These are phyloP conservation scores for Periphyllus acericola DNA, from an alignment of 2,888 invertebrate genomes.

Conservation along the genomic window DNA sequence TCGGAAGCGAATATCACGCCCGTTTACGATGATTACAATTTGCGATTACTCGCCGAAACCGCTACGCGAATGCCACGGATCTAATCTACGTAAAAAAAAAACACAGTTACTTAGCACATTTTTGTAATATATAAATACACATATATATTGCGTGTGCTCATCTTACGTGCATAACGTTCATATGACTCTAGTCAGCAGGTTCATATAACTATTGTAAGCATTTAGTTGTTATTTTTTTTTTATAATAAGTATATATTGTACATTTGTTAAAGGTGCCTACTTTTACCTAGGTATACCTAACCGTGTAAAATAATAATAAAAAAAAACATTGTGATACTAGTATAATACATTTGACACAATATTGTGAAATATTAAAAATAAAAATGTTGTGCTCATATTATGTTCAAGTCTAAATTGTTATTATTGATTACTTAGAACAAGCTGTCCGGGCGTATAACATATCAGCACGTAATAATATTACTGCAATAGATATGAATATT, in stretches of 20 bases:
- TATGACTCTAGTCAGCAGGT: neutral
- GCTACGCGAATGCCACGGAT: conserved; percentile 40
- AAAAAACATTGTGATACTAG: neutral
- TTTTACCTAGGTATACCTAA: neutral
- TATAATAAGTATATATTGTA: neutral
- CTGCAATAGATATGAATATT: no score
- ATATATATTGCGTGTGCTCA: neutral
- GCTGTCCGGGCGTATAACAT: no score
- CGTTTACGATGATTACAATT: conserved; percentile 52
- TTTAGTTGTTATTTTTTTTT: conserved; percentile 26
- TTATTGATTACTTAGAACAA: no score
- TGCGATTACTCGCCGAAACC: conserved; percentile 49
- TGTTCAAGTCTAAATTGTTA: no score
- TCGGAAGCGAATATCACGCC: neutral
- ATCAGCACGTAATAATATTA: no score
- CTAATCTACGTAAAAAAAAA: conserved; percentile 5
- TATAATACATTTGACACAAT: neutral
- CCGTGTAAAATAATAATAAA: neutral
- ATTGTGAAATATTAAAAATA: neutral
- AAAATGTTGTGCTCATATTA: no score
- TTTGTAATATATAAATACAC: neutral
- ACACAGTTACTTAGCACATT: neutral
- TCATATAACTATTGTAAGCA: conserved; percentile 24
- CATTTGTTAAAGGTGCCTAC: neutral
- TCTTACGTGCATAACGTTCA: neutral